Evolutionary conservation across 1,140 invertebrate genomes (phyloP).

Genomic region (Paralvinella palmiformis): DNA sequence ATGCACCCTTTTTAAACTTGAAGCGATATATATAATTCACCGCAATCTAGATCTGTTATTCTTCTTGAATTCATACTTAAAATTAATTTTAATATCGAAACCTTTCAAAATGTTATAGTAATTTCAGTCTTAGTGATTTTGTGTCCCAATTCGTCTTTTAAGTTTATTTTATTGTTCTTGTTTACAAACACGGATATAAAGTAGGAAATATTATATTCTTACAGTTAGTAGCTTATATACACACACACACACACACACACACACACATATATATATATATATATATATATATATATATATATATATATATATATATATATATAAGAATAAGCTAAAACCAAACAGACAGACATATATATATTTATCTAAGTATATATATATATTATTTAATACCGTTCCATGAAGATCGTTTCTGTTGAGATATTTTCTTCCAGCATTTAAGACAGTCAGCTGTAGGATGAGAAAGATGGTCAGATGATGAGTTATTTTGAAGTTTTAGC

Average conservation of each 20-base stretch:
- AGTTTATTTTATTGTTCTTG: too few relatives aligned
- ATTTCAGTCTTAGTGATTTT: too few relatives aligned
- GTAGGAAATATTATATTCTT: background rate
- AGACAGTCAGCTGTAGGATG: slow-evolving; percentile 57
- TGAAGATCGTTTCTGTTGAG: slow-evolving; percentile 52
- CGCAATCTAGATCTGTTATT: too few relatives aligned
- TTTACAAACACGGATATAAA: too few relatives aligned
- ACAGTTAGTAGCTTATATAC: background rate
- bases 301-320: background rate
- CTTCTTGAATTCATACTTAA: too few relatives aligned
- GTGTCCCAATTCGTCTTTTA: too few relatives aligned
- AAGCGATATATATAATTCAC: too few relatives aligned
- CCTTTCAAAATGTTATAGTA: too few relatives aligned
- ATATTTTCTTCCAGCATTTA: slow-evolving; percentile 64
- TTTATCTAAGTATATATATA: background rate
- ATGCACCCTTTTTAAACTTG: too few relatives aligned
- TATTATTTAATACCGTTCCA: slow-evolving; percentile 51
- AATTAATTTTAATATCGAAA: too few relatives aligned
- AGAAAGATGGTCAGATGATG: background rate
- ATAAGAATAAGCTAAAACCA: background rate
- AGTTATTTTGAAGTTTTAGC: background rate
- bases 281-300: background rate
- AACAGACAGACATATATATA: background rate
- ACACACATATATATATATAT: background rate
- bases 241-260: background rate